Evolutionary conservation across 2,888 invertebrate species (phyloP).

Genomic region (Amphimallon solstitiale): DNA sequence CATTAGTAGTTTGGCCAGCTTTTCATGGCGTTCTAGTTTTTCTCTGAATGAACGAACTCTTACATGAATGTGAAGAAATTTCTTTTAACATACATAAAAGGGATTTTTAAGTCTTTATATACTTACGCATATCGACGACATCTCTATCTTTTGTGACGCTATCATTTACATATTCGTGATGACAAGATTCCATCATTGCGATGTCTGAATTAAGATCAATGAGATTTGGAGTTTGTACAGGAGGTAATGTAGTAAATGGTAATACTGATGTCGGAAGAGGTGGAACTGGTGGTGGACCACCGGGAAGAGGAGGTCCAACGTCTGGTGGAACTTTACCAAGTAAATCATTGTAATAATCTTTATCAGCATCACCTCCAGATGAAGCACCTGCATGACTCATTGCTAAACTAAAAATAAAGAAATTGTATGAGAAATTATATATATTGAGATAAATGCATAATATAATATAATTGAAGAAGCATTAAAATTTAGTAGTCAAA

Average conservation of each 20-base stretch:
- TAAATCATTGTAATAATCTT: slow-evolving; percentile 97
- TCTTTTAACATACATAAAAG: no score
- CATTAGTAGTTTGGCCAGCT: no score
- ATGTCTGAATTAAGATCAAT: slow-evolving; percentile 73
- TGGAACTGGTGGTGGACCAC: slow-evolving; percentile 71
- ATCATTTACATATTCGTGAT: slow-evolving; percentile 82
- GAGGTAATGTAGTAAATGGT: slow-evolving; percentile 54
- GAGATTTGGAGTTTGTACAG: slow-evolving; percentile 66
- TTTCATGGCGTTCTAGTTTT: no score
- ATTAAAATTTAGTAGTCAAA: no score
- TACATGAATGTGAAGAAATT: no score
- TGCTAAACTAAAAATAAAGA: slow-evolving; percentile 42
- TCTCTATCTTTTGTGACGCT: slow-evolving; percentile 78
- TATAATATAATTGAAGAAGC: no score
- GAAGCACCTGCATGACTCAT: slow-evolving; percentile 44
- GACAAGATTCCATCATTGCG: slow-evolving; percentile 58
- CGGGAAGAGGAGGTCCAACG: slow-evolving; percentile 70
- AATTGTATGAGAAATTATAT: no score
- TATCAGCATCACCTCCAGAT: slow-evolving; percentile 70
- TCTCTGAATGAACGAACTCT: no score
- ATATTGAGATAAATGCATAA: no score
- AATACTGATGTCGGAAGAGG: slow-evolving; percentile 68
- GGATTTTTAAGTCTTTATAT: no score
- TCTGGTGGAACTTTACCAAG: slow-evolving; percentile 94
- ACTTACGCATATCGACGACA: slow-evolving; percentile 95